Base-by-base conservation (phyloP, 2,888 invertebrate species). In the Trissolcus brochymenae region DNA sequence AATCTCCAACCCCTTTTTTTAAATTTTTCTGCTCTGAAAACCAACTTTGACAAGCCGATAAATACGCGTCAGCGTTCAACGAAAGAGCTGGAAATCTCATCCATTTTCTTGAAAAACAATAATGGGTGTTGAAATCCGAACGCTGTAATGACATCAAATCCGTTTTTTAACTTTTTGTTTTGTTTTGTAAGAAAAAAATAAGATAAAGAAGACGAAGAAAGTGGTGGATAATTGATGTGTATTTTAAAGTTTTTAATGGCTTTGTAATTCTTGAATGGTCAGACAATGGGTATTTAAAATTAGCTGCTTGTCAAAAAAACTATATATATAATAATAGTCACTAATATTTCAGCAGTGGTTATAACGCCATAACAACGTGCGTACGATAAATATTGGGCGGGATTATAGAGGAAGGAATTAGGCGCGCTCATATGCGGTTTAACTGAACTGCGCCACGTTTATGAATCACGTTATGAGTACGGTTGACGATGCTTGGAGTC, bases 1-100 rank as follows among this genome's bases (percentile, higher is more conserved):
- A 84, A 84, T 81, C 84, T 82, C 82, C 77, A 78, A 80, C 81
- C 80, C 82, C 81, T 81, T 73, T 68, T 76, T 76, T 71, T 54
- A 51, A 54, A 66, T 66, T 76, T 73, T 74, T 64, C 59, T 29
- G 51, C 53, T 43, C 60, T 65, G 13, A 65, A 73, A 65, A 55
- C 60, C 54, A 65, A 64, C 54, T 35, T 50, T 35, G 35, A 17
- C n/a, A 35, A 17, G 14, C 56, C 55, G 19, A 61, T 61, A 61
- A 53, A 25, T 19, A 40, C 29, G n/a, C 29, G 53, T 14, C 43
- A 16, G 25, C 40, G 25, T 56, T 41, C 40, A 40, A 35, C 14
- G 40, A 35, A 35, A 40, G 29, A 56, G 17, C 56, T 56, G 9
- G 14, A 17, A 56, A 56, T 56, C 40, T 17, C 56, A 17, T 35